Evolutionary conservation across 92 coral and sea anemone genomes (phyloP).

Genomic region (Phenganax marumi): DNA sequence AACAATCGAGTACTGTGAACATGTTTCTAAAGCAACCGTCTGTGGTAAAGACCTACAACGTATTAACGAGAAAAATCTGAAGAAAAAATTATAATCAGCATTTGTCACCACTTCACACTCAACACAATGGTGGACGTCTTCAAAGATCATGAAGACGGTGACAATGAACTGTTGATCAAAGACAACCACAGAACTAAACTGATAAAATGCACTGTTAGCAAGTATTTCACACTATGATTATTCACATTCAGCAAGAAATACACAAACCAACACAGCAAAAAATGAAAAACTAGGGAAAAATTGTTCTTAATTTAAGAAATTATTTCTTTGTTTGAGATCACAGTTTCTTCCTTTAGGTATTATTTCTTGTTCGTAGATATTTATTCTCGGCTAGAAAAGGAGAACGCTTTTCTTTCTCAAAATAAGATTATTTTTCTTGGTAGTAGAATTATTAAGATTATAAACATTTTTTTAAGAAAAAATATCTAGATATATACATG

Average conservation of each 20-base stretch:
- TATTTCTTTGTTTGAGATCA: slow-evolving; percentile 4
- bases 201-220: neutral
- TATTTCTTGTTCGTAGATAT: neutral
- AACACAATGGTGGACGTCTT: neutral
- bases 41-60: neutral
- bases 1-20: neutral
- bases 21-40: neutral
- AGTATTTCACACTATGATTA: slow-evolving; percentile 1
- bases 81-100: neutral
- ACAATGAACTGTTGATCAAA: neutral
- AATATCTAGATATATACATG: neutral
- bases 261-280: neutral
- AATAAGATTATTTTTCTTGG: neutral
- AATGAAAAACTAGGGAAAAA: slow-evolving; percentile 5
- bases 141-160: slow-evolving; percentile 1
- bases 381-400: neutral
- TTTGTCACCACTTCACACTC: neutral
- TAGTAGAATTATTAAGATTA: neutral
- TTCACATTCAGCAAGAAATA: slow-evolving; percentile 10
- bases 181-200: slow-evolving; percentile 13
- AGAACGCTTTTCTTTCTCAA: slow-evolving; percentile 1
- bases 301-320: slow-evolving; percentile 1
- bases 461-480: neutral
- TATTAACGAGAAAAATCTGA: neutral
- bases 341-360: neutral